Evolutionary conservation across 1,140 invertebrate genomes (phyloP).

Genomic region (Drosophila miranda): DNA sequence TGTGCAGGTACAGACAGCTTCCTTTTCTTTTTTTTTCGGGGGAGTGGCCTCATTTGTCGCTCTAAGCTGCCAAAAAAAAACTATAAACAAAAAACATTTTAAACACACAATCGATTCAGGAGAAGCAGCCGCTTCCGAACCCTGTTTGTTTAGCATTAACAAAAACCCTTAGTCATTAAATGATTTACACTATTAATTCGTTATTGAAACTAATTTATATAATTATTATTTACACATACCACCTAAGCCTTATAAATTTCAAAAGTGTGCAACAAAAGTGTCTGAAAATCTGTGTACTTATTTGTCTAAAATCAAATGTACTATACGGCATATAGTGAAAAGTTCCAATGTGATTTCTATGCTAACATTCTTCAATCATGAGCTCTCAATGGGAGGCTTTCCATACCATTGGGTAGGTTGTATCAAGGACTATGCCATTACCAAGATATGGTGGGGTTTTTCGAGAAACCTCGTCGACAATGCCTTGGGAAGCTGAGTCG

Average conservation of each 20-base stretch:
- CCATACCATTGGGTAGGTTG: no score
- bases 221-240: constrained; percentile 48
- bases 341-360: no score
- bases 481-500: no score
- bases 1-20: constrained; percentile 11
- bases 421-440: no score
- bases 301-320: no score
- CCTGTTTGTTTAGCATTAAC: constrained; percentile 53
- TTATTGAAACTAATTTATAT: constrained; percentile 66
- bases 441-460: no score
- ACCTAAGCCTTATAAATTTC: constrained; percentile 39
- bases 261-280: constrained; percentile 6
- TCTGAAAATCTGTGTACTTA: no score
- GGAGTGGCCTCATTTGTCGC: constrained; percentile 48
- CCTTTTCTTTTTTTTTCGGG: background rate
- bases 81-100: background rate
- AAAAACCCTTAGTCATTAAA: constrained; percentile 44
- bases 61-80: constrained; percentile 46
- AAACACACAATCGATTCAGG: constrained; percentile 5
- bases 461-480: no score
- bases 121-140: constrained; percentile 14
- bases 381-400: no score
- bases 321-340: no score
- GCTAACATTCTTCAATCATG: no score
- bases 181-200: constrained; percentile 65